Evolutionary conservation across 2,113 vertebrate species (phyloP).

Genomic region (Macquaria australasica): DNA sequence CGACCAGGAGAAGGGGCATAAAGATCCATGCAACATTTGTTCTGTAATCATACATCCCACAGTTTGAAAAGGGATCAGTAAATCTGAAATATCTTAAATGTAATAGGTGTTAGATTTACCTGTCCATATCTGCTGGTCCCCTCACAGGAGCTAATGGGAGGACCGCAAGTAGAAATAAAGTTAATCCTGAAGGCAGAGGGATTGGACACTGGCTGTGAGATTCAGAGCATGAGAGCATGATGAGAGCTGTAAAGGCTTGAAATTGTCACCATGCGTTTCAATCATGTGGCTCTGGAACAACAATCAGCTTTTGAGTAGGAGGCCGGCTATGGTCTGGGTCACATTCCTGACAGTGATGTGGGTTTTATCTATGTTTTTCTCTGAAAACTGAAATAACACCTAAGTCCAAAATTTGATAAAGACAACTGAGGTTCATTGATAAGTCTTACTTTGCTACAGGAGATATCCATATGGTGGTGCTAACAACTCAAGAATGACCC

Average conservation of each 20-base stretch:
- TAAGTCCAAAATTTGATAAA: not conserved
- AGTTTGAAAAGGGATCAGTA: not conserved
- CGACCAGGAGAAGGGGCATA: slow-evolving; percentile 37
- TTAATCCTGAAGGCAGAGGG: not conserved
- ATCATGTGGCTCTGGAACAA: slow-evolving; percentile 64
- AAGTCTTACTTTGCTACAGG: not conserved
- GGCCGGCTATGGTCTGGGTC: not conserved
- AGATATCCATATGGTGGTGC: slow-evolving; percentile 56
- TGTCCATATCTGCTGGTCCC: slow-evolving; percentile 71
- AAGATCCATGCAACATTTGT: slow-evolving; percentile 24
- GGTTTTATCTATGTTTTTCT: not conserved
- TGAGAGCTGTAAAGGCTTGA: slow-evolving; percentile 58
- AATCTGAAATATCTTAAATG: not conserved
- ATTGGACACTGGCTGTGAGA: slow-evolving; percentile 12
- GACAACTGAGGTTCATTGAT: not conserved
- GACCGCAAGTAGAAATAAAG: slow-evolving; percentile 16
- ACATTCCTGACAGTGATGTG: slow-evolving; percentile 28
- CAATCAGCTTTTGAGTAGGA: slow-evolving; percentile 40
- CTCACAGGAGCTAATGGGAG: slow-evolving; percentile 6
- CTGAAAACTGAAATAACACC: not conserved
- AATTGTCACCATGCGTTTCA: slow-evolving; percentile 76
- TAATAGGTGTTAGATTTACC: slow-evolving; percentile 54
- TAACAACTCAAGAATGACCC: slow-evolving; percentile 34
- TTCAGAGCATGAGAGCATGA: slow-evolving; percentile 6
- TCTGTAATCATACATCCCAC: slow-evolving; percentile 49